Base-by-base conservation (phyloP, 2,113 vertebrate species). In the Phaethornis superciliosus region DNA sequence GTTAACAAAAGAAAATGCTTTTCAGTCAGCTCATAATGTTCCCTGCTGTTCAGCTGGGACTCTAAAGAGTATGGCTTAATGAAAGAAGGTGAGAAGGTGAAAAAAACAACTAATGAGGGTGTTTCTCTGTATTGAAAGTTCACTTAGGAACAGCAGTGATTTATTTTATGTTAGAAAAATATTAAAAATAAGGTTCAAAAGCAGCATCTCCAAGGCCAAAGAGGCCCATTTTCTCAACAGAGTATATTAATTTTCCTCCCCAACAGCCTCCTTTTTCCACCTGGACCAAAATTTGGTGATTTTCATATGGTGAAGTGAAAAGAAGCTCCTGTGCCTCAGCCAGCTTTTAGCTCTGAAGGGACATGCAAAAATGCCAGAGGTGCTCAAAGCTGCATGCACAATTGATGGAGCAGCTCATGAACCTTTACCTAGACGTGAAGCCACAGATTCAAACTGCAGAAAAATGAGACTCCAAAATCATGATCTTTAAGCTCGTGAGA, bases 31-130 rank as follows among this genome's bases (percentile, higher is more conserved):
- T 97, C 96, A 97, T 95, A 96, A 96, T 74, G 42, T 96, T 95
- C 93, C 88, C 77, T 96, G 94, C 93, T 96, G 96, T 96, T 98
- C 96, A 97, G 93, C 94, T 93, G 93, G 93, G 93, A 97, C 40
- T 65, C 59, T 83, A 94, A 96, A 97, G 96, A 94, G 58, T 85
- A 80, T 68, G 86, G 91, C 93, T 98, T 98, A 97, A 97, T 97
- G 94, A 98, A 98, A 97, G 93, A 96, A 98, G 95, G 97, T 97
- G 92, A 97, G 92, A 97, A 97, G 95, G 96, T 97, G 95, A 86
- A 68, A 90, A 86, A 96, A 87, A 67, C 65, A 59, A 44, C 89
- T 97, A 98, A 97, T 96, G 95, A 97, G 94, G 89, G 77, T 95
- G 70, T 93, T 98, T 91, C 85, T 96, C 83, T 97, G 63, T 44